Base-by-base conservation (phyloP, 2,797 vertebrate species). In the Mycteria americana region DNA sequence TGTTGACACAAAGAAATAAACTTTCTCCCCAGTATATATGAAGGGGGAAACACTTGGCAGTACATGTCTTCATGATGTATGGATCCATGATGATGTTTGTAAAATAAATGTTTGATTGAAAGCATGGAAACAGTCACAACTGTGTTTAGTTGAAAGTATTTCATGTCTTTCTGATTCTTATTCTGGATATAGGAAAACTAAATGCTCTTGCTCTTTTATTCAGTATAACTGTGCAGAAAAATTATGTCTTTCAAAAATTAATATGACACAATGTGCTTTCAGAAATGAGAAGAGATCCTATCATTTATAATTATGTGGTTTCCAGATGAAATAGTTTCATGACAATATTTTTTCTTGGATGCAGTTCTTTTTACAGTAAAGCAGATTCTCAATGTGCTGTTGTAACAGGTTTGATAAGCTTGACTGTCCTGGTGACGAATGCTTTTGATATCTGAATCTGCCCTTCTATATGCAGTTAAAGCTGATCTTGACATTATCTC, bases 91-190 rank as follows among this genome's bases (percentile, higher is more conserved):
- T 59, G 35, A 43, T 63, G 25, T 53, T 74, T 78, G 28, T 45
- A 81, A 95, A 94, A 81, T 67, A 88, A 56, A 62, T 43, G 8
- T 89, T 74, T 89, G 33, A 92, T n/a, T 81, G 39, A 84, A 94
- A 92, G 37, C 2, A 50, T 54, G 23, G 65, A 92, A 95, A 75
- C 19, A 78, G 41, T 72, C 50, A 81, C 7, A 78, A 77, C 10
- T 56, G 27, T 18, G 8, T 13, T 80, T 68, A 62, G 18, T 35
- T 93, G 82, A 74, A 22, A 45, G 9, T 50, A 30, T 88, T 90
- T 67, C 39, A 69, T 48, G 51, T 39, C 11, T 88, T 87, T 88
- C 69, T 84, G 46, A 43, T 84, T 84, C 28, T 75, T 92, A 86
- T 93, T 24, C n/a, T 7, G 1, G 62, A 95, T 81, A 86, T 41